These are phyloP conservation scores for Drosophila lutescens DNA, from an alignment of 2,888 invertebrate species.

Conservation along the genomic window DNA sequence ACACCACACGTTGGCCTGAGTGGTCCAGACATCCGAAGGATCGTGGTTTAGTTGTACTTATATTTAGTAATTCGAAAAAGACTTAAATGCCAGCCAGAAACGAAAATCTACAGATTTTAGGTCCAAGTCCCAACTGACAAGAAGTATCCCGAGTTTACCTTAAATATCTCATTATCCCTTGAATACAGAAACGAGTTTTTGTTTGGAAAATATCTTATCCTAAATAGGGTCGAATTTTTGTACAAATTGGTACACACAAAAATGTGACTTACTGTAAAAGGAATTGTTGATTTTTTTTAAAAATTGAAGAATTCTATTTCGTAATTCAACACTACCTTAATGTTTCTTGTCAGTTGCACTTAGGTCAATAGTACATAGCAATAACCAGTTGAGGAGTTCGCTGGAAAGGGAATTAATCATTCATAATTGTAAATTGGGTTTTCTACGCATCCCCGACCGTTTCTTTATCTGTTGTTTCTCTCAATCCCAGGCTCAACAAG, in stretches of 20 bases:
- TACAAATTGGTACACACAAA: background rate
- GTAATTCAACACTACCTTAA: background rate
- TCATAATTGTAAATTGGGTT: slow-evolving; percentile 56
- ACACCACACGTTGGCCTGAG: slow-evolving; percentile 71
- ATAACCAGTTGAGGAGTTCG: slow-evolving; percentile 43
- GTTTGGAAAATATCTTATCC: too few relatives aligned
- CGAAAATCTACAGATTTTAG: slow-evolving; percentile 18
- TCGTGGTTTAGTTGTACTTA: slow-evolving; percentile 18
- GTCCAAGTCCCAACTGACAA: slow-evolving; percentile 1
- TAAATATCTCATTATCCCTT: background rate
- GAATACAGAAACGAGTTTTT: too few relatives aligned
- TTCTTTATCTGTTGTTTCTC: slow-evolving; percentile 36
- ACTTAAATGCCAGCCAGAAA: slow-evolving; percentile 33
- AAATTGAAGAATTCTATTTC: background rate
- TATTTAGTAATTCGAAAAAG: slow-evolving; percentile 34
- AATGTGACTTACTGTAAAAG: background rate
- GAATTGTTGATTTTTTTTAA: background rate
- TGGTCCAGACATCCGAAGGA: background rate
- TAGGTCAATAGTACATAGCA: slow-evolving; percentile 22
- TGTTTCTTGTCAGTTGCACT: slow-evolving; percentile 2
- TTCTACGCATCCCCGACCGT: slow-evolving; percentile 21
- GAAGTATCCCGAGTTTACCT: background rate
- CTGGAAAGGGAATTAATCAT: slow-evolving; percentile 48
- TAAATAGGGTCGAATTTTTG: too few relatives aligned
- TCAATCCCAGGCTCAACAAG: slow-evolving; percentile 36